Percentiles rank a stretch among this genome's conserved stretches.
Conservation (phyloP, 2,888 invertebrate species). For the Aleiodes testaceus region DNA sequence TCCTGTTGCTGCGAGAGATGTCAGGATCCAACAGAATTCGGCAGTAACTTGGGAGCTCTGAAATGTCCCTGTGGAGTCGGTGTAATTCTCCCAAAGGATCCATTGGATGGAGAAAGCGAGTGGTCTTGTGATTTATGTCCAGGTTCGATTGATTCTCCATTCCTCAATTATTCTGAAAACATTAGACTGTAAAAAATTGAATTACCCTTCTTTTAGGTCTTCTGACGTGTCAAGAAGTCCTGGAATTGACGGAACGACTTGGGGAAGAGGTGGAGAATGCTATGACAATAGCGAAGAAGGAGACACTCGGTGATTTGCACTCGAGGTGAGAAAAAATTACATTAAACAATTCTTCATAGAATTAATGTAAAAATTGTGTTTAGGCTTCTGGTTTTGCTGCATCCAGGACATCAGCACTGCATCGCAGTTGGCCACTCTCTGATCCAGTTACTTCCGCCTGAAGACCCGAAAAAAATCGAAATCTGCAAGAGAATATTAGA, state of each 20-base stretch:
- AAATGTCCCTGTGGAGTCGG: slow-evolving; percentile 81
- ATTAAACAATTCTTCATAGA: too few species aligned
- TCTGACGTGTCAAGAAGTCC: slow-evolving; percentile 79
- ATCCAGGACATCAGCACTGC: slow-evolving; percentile 89
- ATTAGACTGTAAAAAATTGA: neutral
- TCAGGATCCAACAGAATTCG: slow-evolving; percentile 86
- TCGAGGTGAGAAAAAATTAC: slow-evolving; percentile 74
- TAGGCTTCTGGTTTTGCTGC: slow-evolving; percentile 76
- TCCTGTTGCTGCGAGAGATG: slow-evolving; percentile 84
- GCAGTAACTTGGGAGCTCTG: slow-evolving; percentile 82
- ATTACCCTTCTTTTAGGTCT: slow-evolving; percentile 57
- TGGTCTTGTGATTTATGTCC: slow-evolving; percentile 86
- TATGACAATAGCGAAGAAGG: slow-evolving; percentile 78
- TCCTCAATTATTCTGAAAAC: too few species aligned
- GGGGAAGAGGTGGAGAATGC: slow-evolving; percentile 84
- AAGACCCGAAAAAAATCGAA: slow-evolving; percentile 78
- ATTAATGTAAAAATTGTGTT: slow-evolving; percentile 23
- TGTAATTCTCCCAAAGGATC: slow-evolving; percentile 81
- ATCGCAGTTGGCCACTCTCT: slow-evolving; percentile 88
- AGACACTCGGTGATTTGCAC: slow-evolving; percentile 80
- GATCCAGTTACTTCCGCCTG: slow-evolving; percentile 80
- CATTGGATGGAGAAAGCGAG: slow-evolving; percentile 81
- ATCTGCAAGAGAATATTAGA: slow-evolving; percentile 80
- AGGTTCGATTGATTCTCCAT: slow-evolving; percentile 61
- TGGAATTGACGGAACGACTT: slow-evolving; percentile 81